Evolutionary conservation across 2,797 vertebrate genomes (phyloP).

Genomic region (Chelon labrosus): DNA sequence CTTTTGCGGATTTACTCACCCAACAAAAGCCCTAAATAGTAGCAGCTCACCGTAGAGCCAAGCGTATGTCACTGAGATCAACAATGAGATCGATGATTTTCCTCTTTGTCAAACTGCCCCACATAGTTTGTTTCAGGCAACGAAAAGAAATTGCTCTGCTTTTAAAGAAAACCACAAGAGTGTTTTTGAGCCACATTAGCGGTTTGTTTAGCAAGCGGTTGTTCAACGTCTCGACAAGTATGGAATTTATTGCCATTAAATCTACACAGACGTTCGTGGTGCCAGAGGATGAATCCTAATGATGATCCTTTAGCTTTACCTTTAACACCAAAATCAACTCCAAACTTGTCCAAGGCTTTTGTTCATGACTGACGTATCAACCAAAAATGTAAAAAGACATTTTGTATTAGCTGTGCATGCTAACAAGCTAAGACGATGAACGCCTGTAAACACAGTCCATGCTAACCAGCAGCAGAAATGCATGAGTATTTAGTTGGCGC

Average conservation of each 20-base stretch:
- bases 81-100: neutral
- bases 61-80: constrained; percentile 17
- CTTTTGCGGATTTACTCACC: constrained; percentile 34
- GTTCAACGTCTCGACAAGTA: neutral
- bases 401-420: neutral
- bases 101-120: neutral
- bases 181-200: neutral
- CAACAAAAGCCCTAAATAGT: constrained; percentile 14
- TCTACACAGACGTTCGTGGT: neutral
- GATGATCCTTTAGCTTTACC: neutral
- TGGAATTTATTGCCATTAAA: neutral
- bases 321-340: neutral
- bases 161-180: neutral
- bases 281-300: neutral
- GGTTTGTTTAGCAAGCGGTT: neutral
- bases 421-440: constrained; percentile 2
- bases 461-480: no score
- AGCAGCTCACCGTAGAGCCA: constrained; percentile 7
- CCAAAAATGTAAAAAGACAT: neutral
- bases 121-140: neutral
- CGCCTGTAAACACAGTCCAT: neutral
- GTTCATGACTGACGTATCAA: neutral
- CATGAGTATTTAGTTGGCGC: no score
- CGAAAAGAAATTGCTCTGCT: neutral
- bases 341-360: neutral